These are phyloP conservation scores for Agrochola macilenta DNA, from an alignment of 2,888 invertebrate genomes.

Conservation along the genomic window DNA sequence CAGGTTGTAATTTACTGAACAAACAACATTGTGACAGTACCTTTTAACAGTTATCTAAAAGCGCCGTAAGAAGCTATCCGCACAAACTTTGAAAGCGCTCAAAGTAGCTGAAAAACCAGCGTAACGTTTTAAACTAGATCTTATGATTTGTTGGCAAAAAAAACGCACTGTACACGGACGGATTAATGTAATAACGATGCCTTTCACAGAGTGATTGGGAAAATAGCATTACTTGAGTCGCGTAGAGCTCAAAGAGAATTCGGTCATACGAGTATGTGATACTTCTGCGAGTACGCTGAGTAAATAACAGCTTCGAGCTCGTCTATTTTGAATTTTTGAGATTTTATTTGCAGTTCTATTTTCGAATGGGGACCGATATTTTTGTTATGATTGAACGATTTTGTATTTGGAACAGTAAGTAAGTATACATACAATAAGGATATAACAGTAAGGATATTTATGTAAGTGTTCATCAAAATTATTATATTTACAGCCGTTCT, in stretches of 20 bases:
- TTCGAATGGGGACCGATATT: constrained; percentile 14
- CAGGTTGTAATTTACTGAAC: background rate
- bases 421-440: no score
- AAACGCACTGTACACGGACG: constrained; percentile 28
- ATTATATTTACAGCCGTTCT: background rate
- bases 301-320: constrained; percentile 28
- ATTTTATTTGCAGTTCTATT: constrained; percentile 35
- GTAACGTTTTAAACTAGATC: constrained; percentile 18
- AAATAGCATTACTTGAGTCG: constrained; percentile 62
- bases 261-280: constrained; percentile 56
- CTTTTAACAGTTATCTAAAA: constrained; percentile 19
- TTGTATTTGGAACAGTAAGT: background rate
- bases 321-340: constrained; percentile 39
- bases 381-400: constrained; percentile 9
- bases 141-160: constrained; percentile 21
- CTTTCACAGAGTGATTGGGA: constrained; percentile 64
- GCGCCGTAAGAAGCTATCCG: constrained; percentile 6
- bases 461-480: background rate
- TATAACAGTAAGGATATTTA: no score
- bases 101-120: constrained; percentile 18
- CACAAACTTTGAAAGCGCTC: constrained; percentile 19
- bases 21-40: constrained; percentile 16
- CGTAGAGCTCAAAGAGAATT: constrained; percentile 64
- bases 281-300: constrained; percentile 46
- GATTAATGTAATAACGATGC: constrained; percentile 59